These are phyloP conservation scores for Gnatocerus cornutus DNA, from an alignment of 2,888 invertebrate genomes.

Conservation along the genomic window DNA sequence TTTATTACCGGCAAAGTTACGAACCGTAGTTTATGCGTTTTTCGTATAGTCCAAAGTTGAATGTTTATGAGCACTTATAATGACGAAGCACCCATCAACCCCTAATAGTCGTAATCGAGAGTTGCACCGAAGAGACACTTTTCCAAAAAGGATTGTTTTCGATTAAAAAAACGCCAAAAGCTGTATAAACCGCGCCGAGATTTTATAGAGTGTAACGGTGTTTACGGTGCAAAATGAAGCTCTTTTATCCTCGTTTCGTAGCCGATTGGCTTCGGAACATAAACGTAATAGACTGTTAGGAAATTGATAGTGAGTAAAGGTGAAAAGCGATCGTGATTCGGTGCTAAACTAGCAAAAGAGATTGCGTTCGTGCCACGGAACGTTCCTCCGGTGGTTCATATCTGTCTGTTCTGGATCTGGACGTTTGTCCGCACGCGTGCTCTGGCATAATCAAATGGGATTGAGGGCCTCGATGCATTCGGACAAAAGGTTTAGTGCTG, in stretches of 20 bases:
- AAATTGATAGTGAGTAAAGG: slow-evolving; percentile 68
- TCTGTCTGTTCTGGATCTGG: slow-evolving; percentile 44
- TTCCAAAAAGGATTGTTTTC: background rate
- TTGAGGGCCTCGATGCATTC: slow-evolving; percentile 52
- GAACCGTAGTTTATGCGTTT: slow-evolving; percentile 41
- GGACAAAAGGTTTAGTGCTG: slow-evolving; percentile 48
- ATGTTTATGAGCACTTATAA: slow-evolving; percentile 34
- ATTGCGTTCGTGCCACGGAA: slow-evolving; percentile 64
- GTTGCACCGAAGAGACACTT: slow-evolving; percentile 1
- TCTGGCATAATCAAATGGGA: slow-evolving; percentile 67
- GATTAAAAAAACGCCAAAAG: background rate
- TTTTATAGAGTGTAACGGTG: slow-evolving; percentile 27
- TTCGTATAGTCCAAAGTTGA: slow-evolving; percentile 37
- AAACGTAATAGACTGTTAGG: slow-evolving; percentile 66
- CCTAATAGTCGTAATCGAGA: slow-evolving; percentile 13
- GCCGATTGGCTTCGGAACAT: slow-evolving; percentile 64
- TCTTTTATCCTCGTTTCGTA: slow-evolving; percentile 64
- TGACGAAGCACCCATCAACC: slow-evolving; percentile 25
- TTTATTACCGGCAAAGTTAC: slow-evolving; percentile 34
- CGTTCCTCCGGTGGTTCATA: slow-evolving; percentile 47
- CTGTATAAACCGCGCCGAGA: slow-evolving; percentile 10
- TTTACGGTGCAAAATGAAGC: slow-evolving; percentile 59
- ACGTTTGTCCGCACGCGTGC: slow-evolving; percentile 61
- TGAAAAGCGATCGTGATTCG: slow-evolving; percentile 66
- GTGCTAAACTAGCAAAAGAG: slow-evolving; percentile 64